Percentiles rank a stretch among this genome's conserved stretches.
These are phyloP conservation scores for Fistularia commersonii DNA, from an alignment of 2,797 vertebrate species.

Conservation along the genomic window DNA sequence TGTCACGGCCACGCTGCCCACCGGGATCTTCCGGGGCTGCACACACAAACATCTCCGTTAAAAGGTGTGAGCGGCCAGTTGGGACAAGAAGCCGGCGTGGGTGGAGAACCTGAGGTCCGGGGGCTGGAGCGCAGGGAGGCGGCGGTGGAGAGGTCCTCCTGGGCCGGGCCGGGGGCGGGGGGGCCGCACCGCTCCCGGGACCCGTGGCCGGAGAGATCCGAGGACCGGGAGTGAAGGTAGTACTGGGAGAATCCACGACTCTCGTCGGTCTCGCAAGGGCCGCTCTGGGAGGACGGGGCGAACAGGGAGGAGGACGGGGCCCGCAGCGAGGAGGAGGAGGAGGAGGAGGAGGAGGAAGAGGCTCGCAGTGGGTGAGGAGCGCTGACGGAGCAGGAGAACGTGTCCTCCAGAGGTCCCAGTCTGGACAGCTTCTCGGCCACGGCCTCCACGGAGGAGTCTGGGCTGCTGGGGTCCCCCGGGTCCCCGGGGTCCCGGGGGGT, in stretches of 20 bases:
- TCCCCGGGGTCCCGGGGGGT: not conserved
- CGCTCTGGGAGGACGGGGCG: too few species aligned
- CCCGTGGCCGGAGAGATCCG: not conserved
- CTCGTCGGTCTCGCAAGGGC: slow-evolving; percentile 75
- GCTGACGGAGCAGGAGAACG: slow-evolving; percentile 30
- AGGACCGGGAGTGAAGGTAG: slow-evolving; percentile 3
- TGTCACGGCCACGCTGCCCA: slow-evolving; percentile 33
- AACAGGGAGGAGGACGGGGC: slow-evolving; percentile 14
- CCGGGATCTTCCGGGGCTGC: slow-evolving; percentile 32
- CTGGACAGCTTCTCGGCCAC: slow-evolving; percentile 49
- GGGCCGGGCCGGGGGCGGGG: not conserved
- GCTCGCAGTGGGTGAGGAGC: slow-evolving; percentile 35
- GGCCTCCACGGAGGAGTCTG: slow-evolving; percentile 37
- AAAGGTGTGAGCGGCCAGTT: too few species aligned
- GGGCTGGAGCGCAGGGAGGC: slow-evolving; percentile 21
- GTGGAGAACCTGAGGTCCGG: slow-evolving; percentile 32
- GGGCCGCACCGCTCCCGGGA: slow-evolving; percentile 3
- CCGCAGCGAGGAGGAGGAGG: slow-evolving; percentile 12
- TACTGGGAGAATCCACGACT: slow-evolving; percentile 74
- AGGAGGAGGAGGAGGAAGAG: slow-evolving; percentile 19
- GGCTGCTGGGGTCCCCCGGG: slow-evolving; percentile 16
- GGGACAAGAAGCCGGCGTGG: too few species aligned
- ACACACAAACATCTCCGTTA: too few species aligned
- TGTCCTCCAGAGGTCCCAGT: slow-evolving; percentile 62
- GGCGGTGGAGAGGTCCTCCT: too few species aligned